Evolutionary conservation across 2,888 invertebrate genomes (phyloP).

Genomic region (Aethes cnicana): DNA sequence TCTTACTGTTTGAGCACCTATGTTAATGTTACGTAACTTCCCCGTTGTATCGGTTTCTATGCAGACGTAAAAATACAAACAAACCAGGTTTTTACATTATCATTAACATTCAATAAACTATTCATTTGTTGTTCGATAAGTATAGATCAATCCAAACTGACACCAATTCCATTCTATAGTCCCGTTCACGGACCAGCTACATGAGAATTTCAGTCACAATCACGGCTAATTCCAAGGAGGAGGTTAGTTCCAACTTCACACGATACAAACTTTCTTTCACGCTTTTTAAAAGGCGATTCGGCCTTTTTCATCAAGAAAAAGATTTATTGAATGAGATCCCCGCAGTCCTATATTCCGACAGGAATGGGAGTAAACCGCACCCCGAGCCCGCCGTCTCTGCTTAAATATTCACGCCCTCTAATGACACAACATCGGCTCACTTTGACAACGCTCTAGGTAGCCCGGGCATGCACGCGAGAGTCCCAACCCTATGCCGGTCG

Average conservation of each 20-base stretch:
- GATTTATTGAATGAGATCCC: constrained; percentile 72
- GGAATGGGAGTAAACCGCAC: constrained; percentile 56
- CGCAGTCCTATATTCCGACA: constrained; percentile 60
- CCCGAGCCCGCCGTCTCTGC: constrained; percentile 62
- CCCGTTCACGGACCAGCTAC: too few relatives aligned
- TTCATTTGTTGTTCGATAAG: too few relatives aligned
- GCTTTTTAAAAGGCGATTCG: constrained; percentile 42
- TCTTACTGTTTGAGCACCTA: too few relatives aligned
- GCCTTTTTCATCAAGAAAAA: constrained; percentile 62
- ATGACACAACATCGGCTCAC: constrained; percentile 68
- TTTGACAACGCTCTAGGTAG: constrained; percentile 60
- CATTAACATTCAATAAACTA: too few relatives aligned
- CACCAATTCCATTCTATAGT: too few relatives aligned
- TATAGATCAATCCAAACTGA: too few relatives aligned
- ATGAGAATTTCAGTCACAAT: too few relatives aligned
- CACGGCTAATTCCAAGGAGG: too few relatives aligned
- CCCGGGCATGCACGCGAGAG: constrained; percentile 40
- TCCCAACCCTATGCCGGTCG: constrained; percentile 40
- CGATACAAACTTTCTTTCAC: constrained; percentile 2
- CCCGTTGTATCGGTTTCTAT: neutral
- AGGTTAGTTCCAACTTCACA: too few relatives aligned
- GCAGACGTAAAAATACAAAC: neutral
- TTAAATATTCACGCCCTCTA: constrained; percentile 78
- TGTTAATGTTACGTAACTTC: neutral
- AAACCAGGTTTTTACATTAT: too few relatives aligned